Evolutionary conservation across 2,797 vertebrate species (phyloP).

Genomic region (Huso huso): DNA sequence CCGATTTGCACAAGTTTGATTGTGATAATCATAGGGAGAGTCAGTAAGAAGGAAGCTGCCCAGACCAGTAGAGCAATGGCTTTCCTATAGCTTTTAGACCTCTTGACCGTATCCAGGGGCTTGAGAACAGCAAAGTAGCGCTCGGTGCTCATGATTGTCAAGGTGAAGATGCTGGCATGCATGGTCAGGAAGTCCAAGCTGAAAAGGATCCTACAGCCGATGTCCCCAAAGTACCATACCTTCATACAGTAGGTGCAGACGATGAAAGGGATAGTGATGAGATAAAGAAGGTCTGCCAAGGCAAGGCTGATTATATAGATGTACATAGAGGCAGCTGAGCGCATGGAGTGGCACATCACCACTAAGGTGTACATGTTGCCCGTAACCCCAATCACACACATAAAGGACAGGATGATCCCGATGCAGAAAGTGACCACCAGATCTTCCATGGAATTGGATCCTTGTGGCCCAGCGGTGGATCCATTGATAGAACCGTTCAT

Average conservation of each 20-base stretch:
- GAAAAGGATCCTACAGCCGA: conserved; percentile 77
- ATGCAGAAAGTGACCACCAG: conserved; percentile 69
- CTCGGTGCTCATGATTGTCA: conserved; percentile 86
- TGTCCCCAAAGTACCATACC: conserved; percentile 81
- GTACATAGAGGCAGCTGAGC: conserved; percentile 82
- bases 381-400: conserved; percentile 77
- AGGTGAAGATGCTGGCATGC: conserved; percentile 88
- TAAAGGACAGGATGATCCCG: conserved; percentile 73
- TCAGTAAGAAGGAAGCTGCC: conserved; percentile 73
- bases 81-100: conserved; percentile 84
- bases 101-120: conserved; percentile 79
- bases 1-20: conserved; percentile 69
- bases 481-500: conserved; percentile 42
- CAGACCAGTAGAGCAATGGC: conserved; percentile 76
- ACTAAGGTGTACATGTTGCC: conserved; percentile 87
- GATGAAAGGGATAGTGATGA: conserved; percentile 84
- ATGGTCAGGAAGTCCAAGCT: conserved; percentile 88
- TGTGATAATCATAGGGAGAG: conserved; percentile 79
- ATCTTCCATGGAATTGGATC: conserved; percentile 52
- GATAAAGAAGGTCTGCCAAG: conserved; percentile 78
- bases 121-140: conserved; percentile 83
- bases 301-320: conserved; percentile 88
- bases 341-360: conserved; percentile 84
- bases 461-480: conserved; percentile 29
- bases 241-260: conserved; percentile 82